Evolutionary conservation across 1,140 invertebrate genomes (phyloP).

Genomic region (Babylonia areolata): DNA sequence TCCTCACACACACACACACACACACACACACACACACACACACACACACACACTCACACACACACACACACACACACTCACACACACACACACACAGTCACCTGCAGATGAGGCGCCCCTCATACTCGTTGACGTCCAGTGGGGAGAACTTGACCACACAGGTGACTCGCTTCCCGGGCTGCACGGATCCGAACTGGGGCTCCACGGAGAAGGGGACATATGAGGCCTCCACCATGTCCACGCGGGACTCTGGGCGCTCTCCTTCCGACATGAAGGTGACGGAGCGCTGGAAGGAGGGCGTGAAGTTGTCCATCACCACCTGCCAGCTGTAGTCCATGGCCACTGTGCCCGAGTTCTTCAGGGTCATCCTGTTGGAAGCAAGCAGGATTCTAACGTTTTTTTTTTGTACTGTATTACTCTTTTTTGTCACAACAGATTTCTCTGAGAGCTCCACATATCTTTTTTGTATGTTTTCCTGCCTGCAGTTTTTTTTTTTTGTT

Average conservation of each 20-base stretch:
- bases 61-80: not conserved
- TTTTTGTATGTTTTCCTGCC: too few species aligned
- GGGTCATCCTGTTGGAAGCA: conserved; percentile 58
- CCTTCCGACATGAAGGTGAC: conserved; percentile 71
- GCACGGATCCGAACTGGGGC: conserved; percentile 71
- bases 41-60: not conserved
- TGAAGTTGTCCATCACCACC: conserved; percentile 73
- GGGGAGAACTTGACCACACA: conserved; percentile 75
- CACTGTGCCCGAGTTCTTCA: conserved; percentile 71
- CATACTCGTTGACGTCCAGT: conserved; percentile 75
- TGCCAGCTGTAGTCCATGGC: conserved; percentile 75
- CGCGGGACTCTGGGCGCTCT: conserved; percentile 64
- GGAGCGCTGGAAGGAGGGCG: conserved; percentile 62
- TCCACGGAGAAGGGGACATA: conserved; percentile 73
- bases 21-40: not conserved
- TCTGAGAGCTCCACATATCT: too few species aligned
- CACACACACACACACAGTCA: conserved; percentile 39
- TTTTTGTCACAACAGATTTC: too few species aligned
- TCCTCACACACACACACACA: not conserved
- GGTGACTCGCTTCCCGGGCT: conserved; percentile 65
- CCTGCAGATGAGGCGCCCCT: conserved; percentile 74
- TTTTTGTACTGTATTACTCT: too few species aligned
- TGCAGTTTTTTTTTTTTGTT: too few species aligned
- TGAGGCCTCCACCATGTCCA: conserved; percentile 62
- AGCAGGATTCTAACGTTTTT: too few species aligned